A percentile compares a stretch with the other conserved stretches of the same genome.
These are phyloP conservation scores for Coregonus clupeaformis DNA, from an alignment of 2,113 vertebrate genomes.

Conservation along the genomic window DNA sequence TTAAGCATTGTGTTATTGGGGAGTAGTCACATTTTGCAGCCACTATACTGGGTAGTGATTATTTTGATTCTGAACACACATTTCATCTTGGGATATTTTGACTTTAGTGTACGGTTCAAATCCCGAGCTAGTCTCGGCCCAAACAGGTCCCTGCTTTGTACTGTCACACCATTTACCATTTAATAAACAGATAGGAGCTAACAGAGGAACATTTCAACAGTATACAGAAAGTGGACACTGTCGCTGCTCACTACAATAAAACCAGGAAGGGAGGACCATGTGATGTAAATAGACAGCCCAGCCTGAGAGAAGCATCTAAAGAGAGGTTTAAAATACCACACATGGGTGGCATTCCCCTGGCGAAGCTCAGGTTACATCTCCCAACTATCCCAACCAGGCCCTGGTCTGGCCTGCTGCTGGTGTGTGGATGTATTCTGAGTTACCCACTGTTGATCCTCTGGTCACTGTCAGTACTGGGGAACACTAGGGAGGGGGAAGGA, in stretches of 20 bases:
- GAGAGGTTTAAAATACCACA: constrained; percentile 52
- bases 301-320: constrained; percentile 44
- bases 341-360: constrained; percentile 54
- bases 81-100: too few relatives aligned
- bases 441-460: background rate
- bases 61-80: too few relatives aligned
- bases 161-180: too few relatives aligned
- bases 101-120: background rate
- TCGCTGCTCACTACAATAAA: constrained; percentile 14
- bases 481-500: background rate
- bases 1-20: too few relatives aligned
- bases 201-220: background rate
- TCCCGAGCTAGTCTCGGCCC: background rate
- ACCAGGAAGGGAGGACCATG: constrained; percentile 25
- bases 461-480: constrained; percentile 27
- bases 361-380: constrained; percentile 40
- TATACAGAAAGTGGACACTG: background rate
- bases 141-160: too few relatives aligned
- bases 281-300: constrained; percentile 57
- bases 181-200: too few relatives aligned
- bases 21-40: too few relatives aligned
- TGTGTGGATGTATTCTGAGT: constrained; percentile 13
- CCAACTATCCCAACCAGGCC: too few relatives aligned
- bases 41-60: too few relatives aligned
- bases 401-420: background rate